phyloP scores from a whole-genome alignment of 1,140 invertebrate genomes.

The Asobara japonica region DNA sequence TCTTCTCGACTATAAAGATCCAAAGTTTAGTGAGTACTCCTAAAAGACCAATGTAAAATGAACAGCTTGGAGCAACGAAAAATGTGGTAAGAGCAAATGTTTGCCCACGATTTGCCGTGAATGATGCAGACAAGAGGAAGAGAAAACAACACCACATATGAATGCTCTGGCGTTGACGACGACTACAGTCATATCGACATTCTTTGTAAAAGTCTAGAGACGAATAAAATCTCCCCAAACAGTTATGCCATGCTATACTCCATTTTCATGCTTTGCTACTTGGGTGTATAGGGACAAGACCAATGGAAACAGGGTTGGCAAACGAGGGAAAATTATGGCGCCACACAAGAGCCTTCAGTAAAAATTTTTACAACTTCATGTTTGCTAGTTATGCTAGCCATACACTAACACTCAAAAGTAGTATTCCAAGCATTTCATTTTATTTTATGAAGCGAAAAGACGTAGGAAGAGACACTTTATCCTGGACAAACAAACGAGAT shows the following conservation, averaged over 20 bases:
- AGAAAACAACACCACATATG: neutral
- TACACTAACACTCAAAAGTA: neutral
- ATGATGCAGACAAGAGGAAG: neutral
- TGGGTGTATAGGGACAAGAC: neutral
- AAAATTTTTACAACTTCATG: neutral
- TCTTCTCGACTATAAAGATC: neutral
- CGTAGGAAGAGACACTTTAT: neutral
- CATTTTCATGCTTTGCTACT: too few species aligned
- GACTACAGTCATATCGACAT: neutral
- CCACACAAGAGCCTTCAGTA: neutral
- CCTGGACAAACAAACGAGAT: neutral
- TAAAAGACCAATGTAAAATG: neutral
- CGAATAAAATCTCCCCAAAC: neutral
- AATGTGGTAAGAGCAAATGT: neutral
- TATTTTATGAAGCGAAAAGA: neutral
- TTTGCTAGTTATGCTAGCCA: neutral
- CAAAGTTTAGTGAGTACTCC: neutral
- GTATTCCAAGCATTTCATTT: neutral
- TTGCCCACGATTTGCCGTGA: neutral
- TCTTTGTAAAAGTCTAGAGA: neutral
- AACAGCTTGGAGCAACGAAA: neutral
- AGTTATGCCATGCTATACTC: too few species aligned
- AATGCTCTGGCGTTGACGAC: neutral
- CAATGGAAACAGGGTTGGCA: neutral
- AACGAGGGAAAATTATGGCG: neutral